Evolutionary conservation across 2,113 vertebrate genomes (phyloP), one percentile per base, ranked within the genome.

Genomic region (Leucopsar rothschildi): DNA sequence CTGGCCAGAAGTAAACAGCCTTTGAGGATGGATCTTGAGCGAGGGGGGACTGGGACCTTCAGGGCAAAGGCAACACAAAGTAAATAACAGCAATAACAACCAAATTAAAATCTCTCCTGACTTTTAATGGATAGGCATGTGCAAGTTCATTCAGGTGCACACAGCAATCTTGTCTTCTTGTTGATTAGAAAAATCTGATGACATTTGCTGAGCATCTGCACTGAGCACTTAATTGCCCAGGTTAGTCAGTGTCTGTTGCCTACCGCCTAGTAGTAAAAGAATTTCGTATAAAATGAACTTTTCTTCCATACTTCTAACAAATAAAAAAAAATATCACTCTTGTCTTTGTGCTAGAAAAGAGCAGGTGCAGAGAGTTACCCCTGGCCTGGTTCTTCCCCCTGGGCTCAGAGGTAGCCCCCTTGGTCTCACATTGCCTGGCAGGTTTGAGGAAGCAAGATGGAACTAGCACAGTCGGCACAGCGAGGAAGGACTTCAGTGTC

Each of bases 391-490:
- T 81, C 5, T 56, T 12, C 2, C 4, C 15, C 1, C 44, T 3
- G 6, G 27, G 24, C 33, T 75, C 35, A 90, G 55, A 69, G 27
- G 15, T 27, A 52, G 8, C 6, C 14, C 4, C 14, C 6, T 44
- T 70, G 64, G 31, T 37, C 4, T 3, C 60, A 61, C 5, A 0
- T 33, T 52, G 39, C 28, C 24, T 65, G 73, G 24, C 39, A n/a
- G 31, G 13, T 12, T 37, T 1, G 1, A 73, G 12, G 17, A 55
- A 77, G 28, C 1, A 1, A 42, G 23, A 33, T 6, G 64, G 19
- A 21, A 22, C 15, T 0, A 1, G 37, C 6, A 4, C 21, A 69
- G 29, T 23, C 40, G 65, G 22, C 16, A 5, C 12, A 5, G 17
- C 13, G 22, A 82, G 70, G 37, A 61, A 31, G 23, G 10, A 11